A percentile compares a stretch with the other conserved stretches of the same genome.
These are phyloP conservation scores for Apodemia duryi DNA, from an alignment of 2,888 invertebrate species.

Conservation along the genomic window DNA sequence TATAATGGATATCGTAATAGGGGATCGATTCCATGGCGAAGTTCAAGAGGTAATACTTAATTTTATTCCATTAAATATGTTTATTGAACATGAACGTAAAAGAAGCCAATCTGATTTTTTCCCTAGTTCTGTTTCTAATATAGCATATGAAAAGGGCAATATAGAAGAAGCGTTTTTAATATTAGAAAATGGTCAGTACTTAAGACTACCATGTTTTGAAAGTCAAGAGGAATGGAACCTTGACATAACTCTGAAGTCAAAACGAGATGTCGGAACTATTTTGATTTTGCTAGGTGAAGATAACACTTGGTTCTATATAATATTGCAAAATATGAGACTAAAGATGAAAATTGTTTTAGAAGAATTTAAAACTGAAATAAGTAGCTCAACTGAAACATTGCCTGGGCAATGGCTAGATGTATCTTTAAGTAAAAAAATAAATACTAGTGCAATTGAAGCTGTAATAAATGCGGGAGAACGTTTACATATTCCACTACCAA, in stretches of 20 bases:
- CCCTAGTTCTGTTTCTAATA: conserved; percentile 53
- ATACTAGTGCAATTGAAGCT: conserved; percentile 57
- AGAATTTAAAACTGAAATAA: conserved; percentile 49
- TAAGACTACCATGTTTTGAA: conserved; percentile 59
- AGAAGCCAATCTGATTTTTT: conserved; percentile 37
- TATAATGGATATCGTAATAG: conserved; percentile 55
- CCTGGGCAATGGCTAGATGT: conserved; percentile 65
- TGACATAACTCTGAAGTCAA: conserved; percentile 57
- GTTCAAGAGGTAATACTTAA: conserved; percentile 68
- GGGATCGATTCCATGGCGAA: conserved; percentile 66
- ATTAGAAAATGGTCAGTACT: conserved; percentile 52
- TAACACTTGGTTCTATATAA: conserved; percentile 51
- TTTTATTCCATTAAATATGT: conserved; percentile 57
- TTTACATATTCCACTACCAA: conserved; percentile 48
- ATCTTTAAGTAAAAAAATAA: conserved; percentile 48
- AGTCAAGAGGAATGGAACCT: conserved; percentile 57
- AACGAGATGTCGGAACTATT: conserved; percentile 53
- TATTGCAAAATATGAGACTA: conserved; percentile 57
- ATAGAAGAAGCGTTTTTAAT: conserved; percentile 57
- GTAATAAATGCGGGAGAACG: conserved; percentile 57
- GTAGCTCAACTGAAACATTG: conserved; percentile 52
- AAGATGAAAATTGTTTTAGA: conserved; percentile 52
- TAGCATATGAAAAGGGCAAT: conserved; percentile 59
- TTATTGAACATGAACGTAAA: conserved; percentile 38
- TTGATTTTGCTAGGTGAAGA: conserved; percentile 48